Base-by-base conservation (phyloP, 1,140 invertebrate species). In the Drosophila eugracilis region DNA sequence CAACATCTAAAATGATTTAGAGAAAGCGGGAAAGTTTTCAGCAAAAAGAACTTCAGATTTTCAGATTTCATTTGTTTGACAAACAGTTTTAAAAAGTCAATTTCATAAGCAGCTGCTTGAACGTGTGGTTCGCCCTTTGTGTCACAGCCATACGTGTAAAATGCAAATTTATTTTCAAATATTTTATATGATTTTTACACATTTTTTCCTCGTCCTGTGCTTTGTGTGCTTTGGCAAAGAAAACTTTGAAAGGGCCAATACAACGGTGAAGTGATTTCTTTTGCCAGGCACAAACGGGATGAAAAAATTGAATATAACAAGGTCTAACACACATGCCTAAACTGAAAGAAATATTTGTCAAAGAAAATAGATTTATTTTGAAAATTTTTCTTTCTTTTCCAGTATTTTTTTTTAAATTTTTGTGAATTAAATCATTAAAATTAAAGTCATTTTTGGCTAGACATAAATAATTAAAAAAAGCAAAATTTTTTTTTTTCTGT, bases 1-100 rank as follows among this genome's bases (percentile, higher is more conserved):
- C 86, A 95, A 93, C 92, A 96, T 94, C 95, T 96, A 44, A 14
- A 78, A 72, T 26, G n/a, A 45, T 24, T 22, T 6, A 6, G 14
- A 28, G 2, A 5, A 39, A 1, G 28, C 14, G 24, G 24, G 7
- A 39, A 17, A 47, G 54, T 50, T 19, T 21, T 19, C n/a, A 53
- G 28, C 26, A 42, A 50, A 42, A 50, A 60, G 49, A 15, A 45
- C 67, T 36, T 44, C 6, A 52, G 45, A 28, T 19, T 30, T 30
- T 47, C 36, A 41, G 53, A 80, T 71, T 84, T 84, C 42, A 84
- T 75, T 84, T 75, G 65, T 54, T 28, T 28, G 45, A 44, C 62
- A 81, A 86, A 88, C 83, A 88, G 60, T 86, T 86, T 86, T 78
- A 75, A 81, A 83, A 86, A 88, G 74, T 88, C 81, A 83, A 88